Evolutionary conservation across 2,113 vertebrate genomes (phyloP).

Genomic region (Ranitomeya imitator): DNA sequence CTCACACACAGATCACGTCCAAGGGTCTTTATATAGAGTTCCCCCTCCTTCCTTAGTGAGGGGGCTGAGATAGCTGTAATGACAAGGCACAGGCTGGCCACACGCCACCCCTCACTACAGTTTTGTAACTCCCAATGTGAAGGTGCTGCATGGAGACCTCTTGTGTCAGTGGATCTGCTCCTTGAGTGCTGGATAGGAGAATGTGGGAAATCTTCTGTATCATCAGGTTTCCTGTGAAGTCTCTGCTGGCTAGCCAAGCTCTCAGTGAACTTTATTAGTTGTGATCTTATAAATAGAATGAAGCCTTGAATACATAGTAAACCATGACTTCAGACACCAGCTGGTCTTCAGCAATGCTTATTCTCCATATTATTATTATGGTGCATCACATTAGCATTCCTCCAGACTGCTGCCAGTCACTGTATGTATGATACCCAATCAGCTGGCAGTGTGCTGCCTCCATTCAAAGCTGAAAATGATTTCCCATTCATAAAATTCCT

Average conservation of each 20-base stretch:
- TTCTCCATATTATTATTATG: not conserved
- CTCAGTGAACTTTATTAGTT: no score
- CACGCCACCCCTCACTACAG: slow-evolving; percentile 23
- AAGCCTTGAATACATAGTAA: no score
- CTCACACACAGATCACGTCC: not conserved
- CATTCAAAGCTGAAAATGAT: not conserved
- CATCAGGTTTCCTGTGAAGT: not conserved
- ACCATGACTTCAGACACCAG: no score
- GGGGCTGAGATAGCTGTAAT: slow-evolving; percentile 20
- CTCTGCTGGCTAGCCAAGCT: not conserved
- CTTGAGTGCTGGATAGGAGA: not conserved
- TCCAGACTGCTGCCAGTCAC: not conserved
- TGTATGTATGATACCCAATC: not conserved
- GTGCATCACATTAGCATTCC: not conserved
- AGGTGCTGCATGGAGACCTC: not conserved
- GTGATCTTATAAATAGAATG: no score
- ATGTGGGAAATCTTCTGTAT: not conserved
- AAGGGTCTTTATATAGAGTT: slow-evolving; percentile 22
- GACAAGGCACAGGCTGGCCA: slow-evolving; percentile 53
- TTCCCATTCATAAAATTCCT: not conserved
- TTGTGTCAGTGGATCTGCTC: not conserved
- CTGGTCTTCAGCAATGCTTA: no score
- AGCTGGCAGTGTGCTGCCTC: not conserved
- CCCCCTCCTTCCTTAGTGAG: not conserved
- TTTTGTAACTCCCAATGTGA: not conserved